These are phyloP conservation scores for Kryptolebias marmoratus DNA, from an alignment of 2,113 vertebrate species.

Conservation along the genomic window DNA sequence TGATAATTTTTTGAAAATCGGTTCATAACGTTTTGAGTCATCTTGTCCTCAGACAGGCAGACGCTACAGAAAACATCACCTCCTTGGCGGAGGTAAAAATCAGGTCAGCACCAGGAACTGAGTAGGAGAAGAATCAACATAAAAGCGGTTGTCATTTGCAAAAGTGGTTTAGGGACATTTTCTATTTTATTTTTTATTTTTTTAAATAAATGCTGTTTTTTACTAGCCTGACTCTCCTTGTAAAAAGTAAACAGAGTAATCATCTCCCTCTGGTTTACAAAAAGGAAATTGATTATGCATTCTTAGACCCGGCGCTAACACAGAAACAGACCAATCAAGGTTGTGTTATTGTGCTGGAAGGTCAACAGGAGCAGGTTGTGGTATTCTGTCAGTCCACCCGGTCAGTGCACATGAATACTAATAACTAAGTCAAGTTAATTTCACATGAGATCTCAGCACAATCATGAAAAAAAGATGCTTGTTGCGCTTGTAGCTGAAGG, in stretches of 20 bases:
- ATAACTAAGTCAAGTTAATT: not conserved
- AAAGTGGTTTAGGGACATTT: too few species aligned
- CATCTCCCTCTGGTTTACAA: not conserved
- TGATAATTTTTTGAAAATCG: too few species aligned
- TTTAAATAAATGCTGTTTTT: not conserved
- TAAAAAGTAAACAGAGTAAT: not conserved
- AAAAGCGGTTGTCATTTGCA: too few species aligned
- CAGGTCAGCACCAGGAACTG: too few species aligned
- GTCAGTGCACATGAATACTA: not conserved
- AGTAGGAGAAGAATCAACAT: too few species aligned
- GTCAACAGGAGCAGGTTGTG: not conserved
- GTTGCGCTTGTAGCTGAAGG: slow-evolving; percentile 12
- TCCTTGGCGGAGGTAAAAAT: too few species aligned
- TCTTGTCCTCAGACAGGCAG: too few species aligned
- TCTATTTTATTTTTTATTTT: too few species aligned
- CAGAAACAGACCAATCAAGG: not conserved
- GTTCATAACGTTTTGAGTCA: too few species aligned
- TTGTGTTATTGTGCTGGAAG: not conserved
- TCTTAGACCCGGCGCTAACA: not conserved
- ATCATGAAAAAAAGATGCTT: slow-evolving; percentile 25
- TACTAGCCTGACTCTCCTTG: not conserved
- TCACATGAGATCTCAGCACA: slow-evolving; percentile 5
- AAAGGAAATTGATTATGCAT: not conserved
- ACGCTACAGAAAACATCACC: too few species aligned
- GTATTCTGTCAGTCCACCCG: not conserved